Conservation (phyloP, 2,888 invertebrate genomes). For the Malthinus seriepunctatus region DNA sequence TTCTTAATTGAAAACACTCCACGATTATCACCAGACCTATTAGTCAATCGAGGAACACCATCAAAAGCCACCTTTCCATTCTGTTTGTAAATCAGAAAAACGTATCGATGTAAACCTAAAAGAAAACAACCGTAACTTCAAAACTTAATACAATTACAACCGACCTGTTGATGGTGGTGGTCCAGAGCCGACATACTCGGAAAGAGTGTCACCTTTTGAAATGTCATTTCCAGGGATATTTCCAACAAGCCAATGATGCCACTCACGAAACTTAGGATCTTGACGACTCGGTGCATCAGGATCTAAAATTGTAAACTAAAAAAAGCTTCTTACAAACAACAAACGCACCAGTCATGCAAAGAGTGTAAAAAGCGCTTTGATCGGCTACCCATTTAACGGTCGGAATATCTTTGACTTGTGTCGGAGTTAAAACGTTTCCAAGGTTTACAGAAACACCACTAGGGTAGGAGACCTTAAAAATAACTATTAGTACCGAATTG, state of each 20-base stretch:
- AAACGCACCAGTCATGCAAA: conserved; percentile 53
- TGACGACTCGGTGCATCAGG: conserved; percentile 78
- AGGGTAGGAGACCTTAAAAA: conserved; percentile 56
- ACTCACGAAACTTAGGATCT: conserved; percentile 71
- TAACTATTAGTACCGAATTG: not conserved
- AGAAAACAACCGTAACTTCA: not conserved
- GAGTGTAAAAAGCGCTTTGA: conserved; percentile 65
- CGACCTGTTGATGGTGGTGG: conserved; percentile 68
- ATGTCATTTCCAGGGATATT: conserved; percentile 73
- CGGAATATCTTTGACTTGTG: conserved; percentile 72
- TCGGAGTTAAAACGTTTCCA: conserved; percentile 73
- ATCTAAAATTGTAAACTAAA: conserved; percentile 52
- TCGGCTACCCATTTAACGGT: conserved; percentile 67
- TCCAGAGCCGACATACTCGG: conserved; percentile 68
- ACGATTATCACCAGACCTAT: conserved; percentile 35
- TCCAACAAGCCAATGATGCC: conserved; percentile 78
- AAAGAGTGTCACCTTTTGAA: conserved; percentile 64
- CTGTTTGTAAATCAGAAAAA: conserved; percentile 73
- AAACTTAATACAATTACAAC: not conserved
- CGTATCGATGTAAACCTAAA: conserved; percentile 71
- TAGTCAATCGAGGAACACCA: conserved; percentile 34
- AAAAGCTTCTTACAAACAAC: not conserved
- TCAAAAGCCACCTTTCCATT: conserved; percentile 53
- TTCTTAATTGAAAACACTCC: conserved; percentile 60
- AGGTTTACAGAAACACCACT: conserved; percentile 58